These are phyloP conservation scores for Drosophila navojoa DNA, from an alignment of 1,140 invertebrate genomes.

Conservation along the genomic window DNA sequence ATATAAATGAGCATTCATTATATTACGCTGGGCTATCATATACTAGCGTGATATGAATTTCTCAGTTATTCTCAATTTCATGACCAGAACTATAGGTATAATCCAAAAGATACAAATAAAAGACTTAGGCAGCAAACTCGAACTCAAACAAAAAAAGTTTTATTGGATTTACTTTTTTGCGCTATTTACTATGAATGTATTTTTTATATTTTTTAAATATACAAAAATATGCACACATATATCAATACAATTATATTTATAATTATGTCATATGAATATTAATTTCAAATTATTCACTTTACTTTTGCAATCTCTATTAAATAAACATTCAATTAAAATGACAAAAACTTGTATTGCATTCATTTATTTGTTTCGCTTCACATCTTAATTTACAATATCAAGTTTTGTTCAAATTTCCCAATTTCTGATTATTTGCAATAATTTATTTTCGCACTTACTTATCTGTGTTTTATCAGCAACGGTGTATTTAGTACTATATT, in stretches of 20 bases:
- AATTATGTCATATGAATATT: too few relatives aligned
- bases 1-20: too few relatives aligned
- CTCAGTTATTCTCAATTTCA: too few relatives aligned
- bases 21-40: too few relatives aligned
- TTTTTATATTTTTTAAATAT: too few relatives aligned
- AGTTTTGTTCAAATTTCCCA: constrained; percentile 1
- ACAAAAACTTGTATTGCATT: background rate
- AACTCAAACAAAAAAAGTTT: too few relatives aligned
- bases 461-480: background rate
- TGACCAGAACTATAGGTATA: too few relatives aligned
- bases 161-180: too few relatives aligned
- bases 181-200: too few relatives aligned
- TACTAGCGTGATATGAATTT: too few relatives aligned
- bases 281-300: background rate
- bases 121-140: background rate
- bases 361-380: background rate
- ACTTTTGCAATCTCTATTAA: background rate
- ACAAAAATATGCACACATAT: too few relatives aligned
- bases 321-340: background rate
- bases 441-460: background rate
- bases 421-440: background rate
- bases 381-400: background rate
- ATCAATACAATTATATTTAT: too few relatives aligned
- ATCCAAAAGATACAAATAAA: background rate
- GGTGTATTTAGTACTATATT: background rate